Percentiles rank a stretch among this genome's conserved stretches.
These are phyloP conservation scores for Leucopsar rothschildi DNA, from an alignment of 2,113 vertebrate genomes.

Conservation along the genomic window DNA sequence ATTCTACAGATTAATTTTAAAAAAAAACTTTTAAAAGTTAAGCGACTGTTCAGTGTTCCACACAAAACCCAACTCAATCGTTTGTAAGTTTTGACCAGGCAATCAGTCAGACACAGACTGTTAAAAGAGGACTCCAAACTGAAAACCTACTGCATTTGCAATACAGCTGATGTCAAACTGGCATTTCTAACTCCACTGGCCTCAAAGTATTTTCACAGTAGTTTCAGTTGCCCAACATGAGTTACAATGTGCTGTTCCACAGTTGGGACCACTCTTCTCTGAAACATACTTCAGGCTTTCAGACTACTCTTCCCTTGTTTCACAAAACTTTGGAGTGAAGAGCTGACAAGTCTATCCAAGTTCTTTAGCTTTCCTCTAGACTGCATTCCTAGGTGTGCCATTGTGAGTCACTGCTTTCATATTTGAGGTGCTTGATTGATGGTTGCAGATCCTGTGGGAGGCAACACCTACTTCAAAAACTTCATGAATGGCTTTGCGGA, in stretches of 20 bases:
- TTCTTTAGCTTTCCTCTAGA: conserved; percentile 73
- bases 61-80: conserved; percentile 47
- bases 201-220: conserved; percentile 55
- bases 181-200: conserved; percentile 43
- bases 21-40: neutral
- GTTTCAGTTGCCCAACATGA: conserved; percentile 54
- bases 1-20: conserved; percentile 42
- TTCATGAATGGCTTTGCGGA: conserved; percentile 98
- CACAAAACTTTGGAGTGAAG: conserved; percentile 63
- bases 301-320: conserved; percentile 45
- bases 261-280: conserved; percentile 39
- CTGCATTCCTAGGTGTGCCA: conserved; percentile 89
- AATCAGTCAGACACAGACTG: conserved; percentile 46
- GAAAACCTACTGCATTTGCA: conserved; percentile 39
- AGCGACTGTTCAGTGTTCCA: conserved; percentile 57
- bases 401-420: conserved; percentile 92
- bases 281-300: conserved; percentile 40
- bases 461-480: conserved; percentile 96
- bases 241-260: conserved; percentile 52
- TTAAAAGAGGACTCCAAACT: conserved; percentile 43
- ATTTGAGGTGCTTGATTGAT: conserved; percentile 81
- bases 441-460: conserved; percentile 79
- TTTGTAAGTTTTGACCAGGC: conserved; percentile 11
- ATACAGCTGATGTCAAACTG: neutral
- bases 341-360: conserved; percentile 56